A percentile compares a stretch with the other conserved stretches of the same genome.
Conservation (phyloP, 2,113 vertebrate genomes). For the Nymphicus hollandicus region DNA sequence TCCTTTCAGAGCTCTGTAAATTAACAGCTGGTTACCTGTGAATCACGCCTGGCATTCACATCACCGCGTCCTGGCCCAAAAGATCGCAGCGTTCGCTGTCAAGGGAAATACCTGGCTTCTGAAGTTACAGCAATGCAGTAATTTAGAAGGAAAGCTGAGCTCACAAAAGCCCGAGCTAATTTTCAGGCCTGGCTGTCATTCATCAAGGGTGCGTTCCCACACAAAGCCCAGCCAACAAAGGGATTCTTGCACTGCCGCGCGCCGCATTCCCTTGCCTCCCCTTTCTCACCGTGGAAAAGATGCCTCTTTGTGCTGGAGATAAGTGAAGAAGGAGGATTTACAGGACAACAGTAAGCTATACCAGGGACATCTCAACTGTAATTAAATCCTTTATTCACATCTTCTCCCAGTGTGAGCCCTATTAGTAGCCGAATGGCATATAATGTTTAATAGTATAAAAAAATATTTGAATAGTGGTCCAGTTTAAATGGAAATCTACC, state of each 20-base stretch:
- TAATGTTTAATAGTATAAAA: neutral
- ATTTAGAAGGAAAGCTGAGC: conserved; percentile 46
- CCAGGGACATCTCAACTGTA: neutral
- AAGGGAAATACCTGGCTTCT: conserved; percentile 54
- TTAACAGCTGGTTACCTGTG: neutral
- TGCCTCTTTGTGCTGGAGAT: conserved; percentile 36
- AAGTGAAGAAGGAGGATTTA: conserved; percentile 36
- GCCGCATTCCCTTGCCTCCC: neutral
- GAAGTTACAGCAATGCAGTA: conserved; percentile 31
- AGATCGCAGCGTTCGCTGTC: neutral
- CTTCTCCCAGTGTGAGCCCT: neutral
- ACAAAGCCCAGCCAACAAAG: conserved; percentile 37
- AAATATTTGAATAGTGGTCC: neutral
- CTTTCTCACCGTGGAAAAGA: neutral
- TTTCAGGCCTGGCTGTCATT: conserved; percentile 52
- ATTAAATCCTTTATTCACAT: conserved; percentile 6
- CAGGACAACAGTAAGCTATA: conserved; percentile 11
- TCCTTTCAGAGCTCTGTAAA: neutral
- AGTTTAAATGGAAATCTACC: neutral
- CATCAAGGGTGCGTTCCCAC: neutral
- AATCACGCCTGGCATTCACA: neutral
- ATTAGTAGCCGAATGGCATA: neutral
- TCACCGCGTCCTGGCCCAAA: neutral
- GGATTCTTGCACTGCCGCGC: neutral
- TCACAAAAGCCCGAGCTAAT: conserved; percentile 11